Evolutionary conservation across 2,888 invertebrate species (phyloP).

Genomic region (Busseola fusca): DNA sequence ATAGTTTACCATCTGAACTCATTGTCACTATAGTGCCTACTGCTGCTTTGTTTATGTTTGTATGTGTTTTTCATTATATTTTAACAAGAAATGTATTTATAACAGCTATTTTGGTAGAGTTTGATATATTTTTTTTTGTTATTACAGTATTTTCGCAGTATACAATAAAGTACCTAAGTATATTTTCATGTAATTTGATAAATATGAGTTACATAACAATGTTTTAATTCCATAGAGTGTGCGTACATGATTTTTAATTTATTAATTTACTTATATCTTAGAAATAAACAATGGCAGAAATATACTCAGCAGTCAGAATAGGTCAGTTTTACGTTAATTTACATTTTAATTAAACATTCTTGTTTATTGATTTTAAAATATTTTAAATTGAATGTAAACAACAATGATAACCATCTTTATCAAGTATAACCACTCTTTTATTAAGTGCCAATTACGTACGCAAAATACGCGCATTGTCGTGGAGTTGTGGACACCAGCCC

Average conservation of each 20-base stretch:
- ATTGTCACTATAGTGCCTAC: background rate
- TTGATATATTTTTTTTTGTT: too few relatives aligned
- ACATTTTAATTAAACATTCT: conserved; percentile 6
- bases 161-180: too few relatives aligned
- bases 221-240: background rate
- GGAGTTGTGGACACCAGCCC: too few relatives aligned
- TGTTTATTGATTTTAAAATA: conserved; percentile 13
- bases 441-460: conserved; percentile 5
- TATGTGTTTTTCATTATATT: too few relatives aligned
- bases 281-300: background rate
- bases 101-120: too few relatives aligned
- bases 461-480: too few relatives aligned
- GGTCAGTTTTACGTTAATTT: background rate
- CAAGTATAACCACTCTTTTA: conserved; percentile 5
- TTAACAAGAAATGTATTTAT: too few relatives aligned
- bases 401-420: conserved; percentile 21
- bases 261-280: background rate
- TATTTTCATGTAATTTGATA: too few relatives aligned
- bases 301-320: background rate
- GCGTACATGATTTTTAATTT: background rate
- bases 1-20: too few relatives aligned
- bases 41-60: too few relatives aligned
- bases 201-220: too few relatives aligned
- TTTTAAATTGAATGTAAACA: conserved; percentile 18
- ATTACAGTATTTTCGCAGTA: too few relatives aligned